phyloP scores from a whole-genome alignment of 2,888 invertebrate genomes.

The Beris chalybata region DNA sequence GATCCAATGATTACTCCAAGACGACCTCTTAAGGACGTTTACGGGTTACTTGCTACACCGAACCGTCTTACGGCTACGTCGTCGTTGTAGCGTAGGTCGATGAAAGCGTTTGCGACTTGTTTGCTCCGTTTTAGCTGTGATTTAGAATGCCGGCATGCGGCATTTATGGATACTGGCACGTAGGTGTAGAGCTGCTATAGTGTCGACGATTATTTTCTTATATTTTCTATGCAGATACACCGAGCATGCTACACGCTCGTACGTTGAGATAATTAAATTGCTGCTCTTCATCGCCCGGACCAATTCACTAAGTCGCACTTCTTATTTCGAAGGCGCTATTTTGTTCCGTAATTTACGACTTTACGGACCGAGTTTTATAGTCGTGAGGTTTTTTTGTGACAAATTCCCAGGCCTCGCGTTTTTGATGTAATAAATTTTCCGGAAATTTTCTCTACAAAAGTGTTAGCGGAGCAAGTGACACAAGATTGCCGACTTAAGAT shows the following conservation, averaged over 20 bases:
- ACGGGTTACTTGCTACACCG: not conserved
- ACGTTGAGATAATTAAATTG: no score
- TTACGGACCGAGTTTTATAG: not conserved
- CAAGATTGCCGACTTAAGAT: not conserved
- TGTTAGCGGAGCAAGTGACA: not conserved
- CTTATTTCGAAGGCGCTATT: no score
- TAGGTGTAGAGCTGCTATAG: not conserved
- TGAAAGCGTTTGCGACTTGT: constrained; percentile 17
- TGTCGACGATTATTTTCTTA: not conserved
- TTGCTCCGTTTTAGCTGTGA: not conserved
- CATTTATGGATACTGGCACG: not conserved
- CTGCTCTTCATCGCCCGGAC: no score
- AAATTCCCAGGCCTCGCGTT: constrained; percentile 5
- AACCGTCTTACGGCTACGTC: not conserved
- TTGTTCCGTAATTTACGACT: not conserved
- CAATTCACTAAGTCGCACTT: no score
- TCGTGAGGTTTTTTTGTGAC: constrained; percentile 10
- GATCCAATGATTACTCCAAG: constrained; percentile 22
- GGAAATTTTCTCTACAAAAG: not conserved
- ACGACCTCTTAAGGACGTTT: constrained; percentile 10
- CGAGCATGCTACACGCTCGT: not conserved
- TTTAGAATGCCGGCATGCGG: constrained; percentile 11
- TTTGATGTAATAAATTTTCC: not conserved
- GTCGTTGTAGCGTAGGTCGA: not conserved
- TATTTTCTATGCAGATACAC: not conserved